Percentiles rank a stretch among this genome's conserved stretches.
Conservation (phyloP, 1,140 invertebrate species). For the Drepana arcuata region DNA sequence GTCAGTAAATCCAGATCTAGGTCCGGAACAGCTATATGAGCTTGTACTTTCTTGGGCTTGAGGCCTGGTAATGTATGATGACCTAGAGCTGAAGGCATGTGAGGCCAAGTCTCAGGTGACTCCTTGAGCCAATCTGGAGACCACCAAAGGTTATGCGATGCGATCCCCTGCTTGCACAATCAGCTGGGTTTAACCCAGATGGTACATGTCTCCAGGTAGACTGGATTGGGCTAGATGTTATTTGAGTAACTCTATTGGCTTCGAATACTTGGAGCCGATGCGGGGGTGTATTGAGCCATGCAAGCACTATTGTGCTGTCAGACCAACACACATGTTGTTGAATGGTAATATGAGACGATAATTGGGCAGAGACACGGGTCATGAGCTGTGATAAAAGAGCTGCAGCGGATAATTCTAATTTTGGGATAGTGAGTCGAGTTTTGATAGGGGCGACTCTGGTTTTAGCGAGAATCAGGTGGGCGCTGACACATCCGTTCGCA, state of each 20-base stretch:
- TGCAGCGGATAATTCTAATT: conserved; percentile 8
- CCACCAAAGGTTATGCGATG: too few relatives aligned
- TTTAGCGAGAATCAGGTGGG: conserved; percentile 6
- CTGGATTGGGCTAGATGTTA: neutral
- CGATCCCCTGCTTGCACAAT: conserved; percentile 16
- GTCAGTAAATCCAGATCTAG: too few relatives aligned
- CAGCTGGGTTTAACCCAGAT: conserved; percentile 10
- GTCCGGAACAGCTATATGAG: too few relatives aligned
- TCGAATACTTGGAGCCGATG: conserved; percentile 10
- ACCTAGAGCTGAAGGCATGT: too few relatives aligned
- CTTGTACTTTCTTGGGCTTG: too few relatives aligned
- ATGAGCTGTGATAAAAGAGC: conserved; percentile 5
- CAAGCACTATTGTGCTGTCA: conserved; percentile 9
- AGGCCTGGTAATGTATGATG: too few relatives aligned
- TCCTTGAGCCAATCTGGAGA: too few relatives aligned
- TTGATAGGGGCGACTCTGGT: conserved; percentile 10
- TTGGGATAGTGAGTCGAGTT: conserved; percentile 9
- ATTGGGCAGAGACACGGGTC: neutral
- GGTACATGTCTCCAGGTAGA: conserved; percentile 12
- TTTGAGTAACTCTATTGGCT: conserved; percentile 7
- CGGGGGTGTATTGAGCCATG: conserved; percentile 6
- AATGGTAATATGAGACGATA: neutral
- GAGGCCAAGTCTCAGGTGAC: too few relatives aligned
- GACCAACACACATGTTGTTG: conserved; percentile 3
- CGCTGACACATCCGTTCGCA: conserved; percentile 1